Evolutionary conservation across 2,113 vertebrate species (phyloP).

Genomic region (Antechinus stuartii): DNA sequence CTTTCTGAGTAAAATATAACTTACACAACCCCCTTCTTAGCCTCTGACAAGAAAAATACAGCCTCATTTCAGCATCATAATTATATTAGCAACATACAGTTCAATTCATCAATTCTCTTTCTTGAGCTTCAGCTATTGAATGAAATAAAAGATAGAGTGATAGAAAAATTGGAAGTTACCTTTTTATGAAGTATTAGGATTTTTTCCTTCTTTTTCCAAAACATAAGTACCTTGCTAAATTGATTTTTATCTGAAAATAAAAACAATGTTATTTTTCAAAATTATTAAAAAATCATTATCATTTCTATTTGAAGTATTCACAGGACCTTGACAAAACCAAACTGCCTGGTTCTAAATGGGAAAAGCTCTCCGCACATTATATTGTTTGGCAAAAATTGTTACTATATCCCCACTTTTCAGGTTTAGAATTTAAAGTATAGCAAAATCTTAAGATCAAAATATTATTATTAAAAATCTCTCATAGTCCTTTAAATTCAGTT

Average conservation of each 20-base stretch:
- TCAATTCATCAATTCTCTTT: slow-evolving; percentile 50
- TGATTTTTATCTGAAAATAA: slow-evolving; percentile 40
- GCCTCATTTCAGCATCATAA: slow-evolving; percentile 35
- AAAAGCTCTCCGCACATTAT: background rate
- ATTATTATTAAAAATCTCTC: background rate
- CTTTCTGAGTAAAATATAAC: slow-evolving; percentile 40
- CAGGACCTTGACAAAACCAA: background rate
- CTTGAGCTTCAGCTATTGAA: slow-evolving; percentile 8
- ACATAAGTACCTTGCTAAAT: background rate
- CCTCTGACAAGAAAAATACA: slow-evolving; percentile 61
- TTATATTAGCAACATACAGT: slow-evolving; percentile 51
- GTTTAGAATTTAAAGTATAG: background rate
- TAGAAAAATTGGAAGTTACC: background rate
- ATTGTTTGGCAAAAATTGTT: background rate
- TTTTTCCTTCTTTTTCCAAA: background rate
- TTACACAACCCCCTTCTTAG: background rate
- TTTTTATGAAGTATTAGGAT: background rate
- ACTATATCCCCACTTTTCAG: background rate
- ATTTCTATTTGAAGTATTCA: background rate
- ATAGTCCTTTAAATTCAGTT: background rate
- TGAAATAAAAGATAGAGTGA: background rate
- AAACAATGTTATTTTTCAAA: background rate
- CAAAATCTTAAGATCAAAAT: background rate
- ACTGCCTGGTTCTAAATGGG: background rate
- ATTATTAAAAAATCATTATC: background rate